Evolutionary conservation across 2,797 vertebrate genomes (phyloP).

Genomic region (Microcaecilia unicolor): DNA sequence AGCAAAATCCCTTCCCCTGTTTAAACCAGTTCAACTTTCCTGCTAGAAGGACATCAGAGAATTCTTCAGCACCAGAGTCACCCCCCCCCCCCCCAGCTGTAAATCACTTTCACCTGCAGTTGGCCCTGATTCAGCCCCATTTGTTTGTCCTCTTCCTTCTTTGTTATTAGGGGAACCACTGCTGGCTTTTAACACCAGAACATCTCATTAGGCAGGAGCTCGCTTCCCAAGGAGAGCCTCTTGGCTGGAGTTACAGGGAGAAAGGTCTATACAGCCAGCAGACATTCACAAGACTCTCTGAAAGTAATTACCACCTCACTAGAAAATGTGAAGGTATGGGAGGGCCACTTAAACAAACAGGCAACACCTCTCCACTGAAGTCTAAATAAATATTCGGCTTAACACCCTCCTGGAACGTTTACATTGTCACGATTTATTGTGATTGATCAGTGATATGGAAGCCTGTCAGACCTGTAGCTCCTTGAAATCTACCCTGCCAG

Average conservation of each 20-base stretch:
- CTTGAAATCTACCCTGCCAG: background rate
- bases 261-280: slow-evolving; percentile 30
- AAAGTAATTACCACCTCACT: slow-evolving; percentile 57
- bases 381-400: slow-evolving; percentile 15
- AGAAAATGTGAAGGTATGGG: slow-evolving; percentile 42
- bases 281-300: slow-evolving; percentile 42
- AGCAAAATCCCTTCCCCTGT: too few relatives aligned
- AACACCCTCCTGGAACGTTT: background rate
- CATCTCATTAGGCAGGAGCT: slow-evolving; percentile 41
- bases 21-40: too few relatives aligned
- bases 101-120: slow-evolving; percentile 53
- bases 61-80: slow-evolving; percentile 15
- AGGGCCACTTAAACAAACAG: slow-evolving; percentile 52
- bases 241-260: slow-evolving; percentile 41
- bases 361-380: slow-evolving; percentile 25
- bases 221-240: slow-evolving; percentile 44
- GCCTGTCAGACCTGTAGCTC: background rate
- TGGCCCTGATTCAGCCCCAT: slow-evolving; percentile 47
- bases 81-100: slow-evolving; percentile 28
- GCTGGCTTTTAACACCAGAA: slow-evolving; percentile 23
- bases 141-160: slow-evolving; percentile 47
- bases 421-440: slow-evolving; percentile 6
- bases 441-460: slow-evolving; percentile 8
- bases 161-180: slow-evolving; percentile 41
- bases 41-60: too few relatives aligned